Base-by-base conservation (phyloP, 2,888 invertebrate genomes). In the Phrixothrix hirtus region DNA sequence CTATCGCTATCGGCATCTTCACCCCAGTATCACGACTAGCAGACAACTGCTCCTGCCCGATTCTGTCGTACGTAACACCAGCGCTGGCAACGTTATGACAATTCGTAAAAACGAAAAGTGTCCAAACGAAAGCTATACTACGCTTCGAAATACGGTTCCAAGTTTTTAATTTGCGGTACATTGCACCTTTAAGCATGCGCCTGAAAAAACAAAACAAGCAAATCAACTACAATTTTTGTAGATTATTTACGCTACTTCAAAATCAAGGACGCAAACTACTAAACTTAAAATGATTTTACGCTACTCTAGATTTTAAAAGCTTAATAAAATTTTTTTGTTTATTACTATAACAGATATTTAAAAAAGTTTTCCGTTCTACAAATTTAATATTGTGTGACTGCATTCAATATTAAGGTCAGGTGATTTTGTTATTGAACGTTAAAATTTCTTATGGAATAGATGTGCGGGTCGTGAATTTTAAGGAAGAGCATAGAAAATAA, bases 1-100 rank as follows among this genome's bases (percentile, higher is more conserved):
- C 82, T 31, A 79, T 79, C 73, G 80, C 78, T 42, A 52, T 25
- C 35, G 27, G 34, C 5, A 32, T 25, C 12, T 31, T 42, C 46
- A 38, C 42, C 26, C 35, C 50, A 50, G 35, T 14, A 14, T 7
- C 13, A 15, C 9, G n/a, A 35, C 25, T 26, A 13, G n/a, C n/a
- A n/a, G n/a, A n/a, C n/a, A n/a, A n/a, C n/a, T n/a, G n/a, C n/a
- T n/a, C n/a, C 4, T 37, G 43, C 13, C 36, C n/a, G 35, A 39
- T 39, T 47, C 43, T 46, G 42, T 35, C 36, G 36, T 30, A 31
- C 10, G 37, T 42, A 37, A 48, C 44, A 43, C 44, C 48, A 48
- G 54, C 54, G 48, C 48, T 34, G 25, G 21, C 44, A 36, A 42
- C 47, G 42, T 21, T 43, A 12, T 36, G 38, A 38, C 35, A 43